Evolutionary conservation across 2,888 invertebrate species (phyloP), one percentile per base, ranked within the genome.

Genomic region (Smittia aterrima): DNA sequence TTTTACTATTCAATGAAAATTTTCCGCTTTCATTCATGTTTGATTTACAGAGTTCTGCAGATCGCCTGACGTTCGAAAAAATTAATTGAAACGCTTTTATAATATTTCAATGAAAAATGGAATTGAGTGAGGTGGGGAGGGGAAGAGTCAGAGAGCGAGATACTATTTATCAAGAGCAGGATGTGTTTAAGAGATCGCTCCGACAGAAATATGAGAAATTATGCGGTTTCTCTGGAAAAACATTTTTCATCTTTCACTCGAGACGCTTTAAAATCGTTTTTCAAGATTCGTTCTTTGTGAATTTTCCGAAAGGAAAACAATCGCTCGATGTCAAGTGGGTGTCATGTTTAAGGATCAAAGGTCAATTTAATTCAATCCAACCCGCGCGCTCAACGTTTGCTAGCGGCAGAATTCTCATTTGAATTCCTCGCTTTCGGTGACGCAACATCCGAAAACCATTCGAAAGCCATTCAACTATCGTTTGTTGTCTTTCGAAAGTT

Each of bases 111-210:
- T 64, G 27, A 64, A n/a, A 64, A 64, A 24, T 58, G 58, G 27
- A 11, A 64, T 64, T 27, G 25, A 16, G 16, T 25, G 1, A 13
- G 16, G 20, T 24, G 24, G 6, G 18, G 3, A 3, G 25, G 64
- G n/a, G 25, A 3, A 11, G 7, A 2, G 20, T 64, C 27, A 70
- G 22, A 62, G 54, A 62, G n/a, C 22, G 32, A 54, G 24, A 54
- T 32, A 54, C 72, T 54, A 72, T 72, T 72, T 72, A 72, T 72
- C 72, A 72, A 18, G 58, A 22, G 40, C 66, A 72, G 72, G 62
- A 72, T 72, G 72, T 72, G 72, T 72, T 72, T 72, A 72, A 62
- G 62, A 72, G 58, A n/a, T 58, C 58, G 2, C 22, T 58, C 58
- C 9, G 18, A 18, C 58, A 58, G 62, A 38, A 72, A 54, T 54